These are phyloP conservation scores for Archaeoteleia sp. DNA, from an alignment of 2,888 invertebrate genomes.

Conservation along the genomic window DNA sequence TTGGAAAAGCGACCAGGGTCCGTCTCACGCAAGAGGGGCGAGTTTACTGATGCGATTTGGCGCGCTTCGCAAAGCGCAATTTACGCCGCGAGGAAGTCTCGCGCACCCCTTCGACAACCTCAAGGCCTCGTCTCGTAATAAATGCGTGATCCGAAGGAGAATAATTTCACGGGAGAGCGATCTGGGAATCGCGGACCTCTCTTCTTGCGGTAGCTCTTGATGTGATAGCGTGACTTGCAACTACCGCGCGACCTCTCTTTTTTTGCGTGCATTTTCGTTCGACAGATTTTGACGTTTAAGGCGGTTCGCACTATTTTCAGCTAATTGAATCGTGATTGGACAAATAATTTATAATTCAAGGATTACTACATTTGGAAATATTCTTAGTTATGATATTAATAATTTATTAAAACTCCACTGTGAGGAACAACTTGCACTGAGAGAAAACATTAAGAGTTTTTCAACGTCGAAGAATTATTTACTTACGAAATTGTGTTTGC, in stretches of 20 bases:
- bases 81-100: constrained; percentile 56
- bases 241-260: constrained; percentile 11
- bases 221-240: constrained; percentile 17
- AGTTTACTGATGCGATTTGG: constrained; percentile 46
- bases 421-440: too few relatives aligned
- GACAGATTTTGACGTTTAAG: neutral
- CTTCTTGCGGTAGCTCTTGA: constrained; percentile 13
- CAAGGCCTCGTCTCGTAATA: constrained; percentile 28
- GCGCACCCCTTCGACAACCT: constrained; percentile 12
- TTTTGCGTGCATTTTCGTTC: constrained; percentile 1
- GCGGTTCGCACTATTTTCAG: too few relatives aligned
- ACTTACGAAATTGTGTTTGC: too few relatives aligned
- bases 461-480: too few relatives aligned
- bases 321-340: too few relatives aligned
- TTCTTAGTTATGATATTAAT: too few relatives aligned
- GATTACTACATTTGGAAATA: too few relatives aligned
- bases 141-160: constrained; percentile 42
- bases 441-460: too few relatives aligned
- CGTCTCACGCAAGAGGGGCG: constrained; percentile 8
- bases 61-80: constrained; percentile 58
- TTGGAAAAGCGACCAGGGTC: constrained; percentile 21
- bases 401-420: too few relatives aligned
- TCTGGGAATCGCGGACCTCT: constrained; percentile 28
- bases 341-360: too few relatives aligned
- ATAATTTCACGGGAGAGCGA: constrained; percentile 51